A percentile compares a stretch with the other conserved stretches of the same genome.
These are phyloP conservation scores for Echiichthys vipera DNA, from an alignment of 2,797 vertebrate species.

Conservation along the genomic window DNA sequence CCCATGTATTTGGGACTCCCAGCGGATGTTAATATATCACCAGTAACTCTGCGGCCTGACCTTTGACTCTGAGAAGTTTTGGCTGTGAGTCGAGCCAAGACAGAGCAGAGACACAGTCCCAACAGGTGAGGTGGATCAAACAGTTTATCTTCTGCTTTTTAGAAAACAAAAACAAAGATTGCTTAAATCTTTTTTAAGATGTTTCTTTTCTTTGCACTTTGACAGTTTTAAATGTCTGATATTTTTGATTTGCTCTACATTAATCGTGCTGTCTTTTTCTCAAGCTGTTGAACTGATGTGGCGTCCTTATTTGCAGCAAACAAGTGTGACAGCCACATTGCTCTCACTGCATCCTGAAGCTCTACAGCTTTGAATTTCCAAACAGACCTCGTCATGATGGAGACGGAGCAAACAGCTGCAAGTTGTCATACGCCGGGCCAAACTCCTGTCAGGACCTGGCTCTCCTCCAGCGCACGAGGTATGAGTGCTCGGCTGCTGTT, in stretches of 20 bases:
- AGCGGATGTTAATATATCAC: constrained; percentile 79
- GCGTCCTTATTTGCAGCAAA: not conserved
- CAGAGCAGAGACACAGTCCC: constrained; percentile 26
- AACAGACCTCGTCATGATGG: constrained; percentile 45
- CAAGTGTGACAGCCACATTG: constrained; percentile 2
- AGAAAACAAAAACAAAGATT: not conserved
- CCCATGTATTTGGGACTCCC: constrained; percentile 60
- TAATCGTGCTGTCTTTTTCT: not conserved
- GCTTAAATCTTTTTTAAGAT: not conserved
- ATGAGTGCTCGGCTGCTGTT: constrained; percentile 13
- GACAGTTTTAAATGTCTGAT: not conserved
- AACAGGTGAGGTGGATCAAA: constrained; percentile 54
- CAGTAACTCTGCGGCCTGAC: constrained; percentile 59
- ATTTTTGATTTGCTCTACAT: not conserved
- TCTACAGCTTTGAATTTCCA: constrained; percentile 18
- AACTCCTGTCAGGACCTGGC: constrained; percentile 49
- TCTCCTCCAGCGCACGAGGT: constrained; percentile 70
- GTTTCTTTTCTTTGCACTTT: not conserved
- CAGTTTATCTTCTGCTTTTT: not conserved
- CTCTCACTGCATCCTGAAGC: constrained; percentile 17
- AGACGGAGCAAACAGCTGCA: constrained; percentile 46
- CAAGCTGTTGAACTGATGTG: not conserved
- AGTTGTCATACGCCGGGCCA: constrained; percentile 52
- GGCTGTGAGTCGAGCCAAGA: constrained; percentile 16
- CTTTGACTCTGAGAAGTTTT: constrained; percentile 67